Evolutionary conservation across 2,797 vertebrate species (phyloP).

Genomic region (Lagocephalus sceleratus): DNA sequence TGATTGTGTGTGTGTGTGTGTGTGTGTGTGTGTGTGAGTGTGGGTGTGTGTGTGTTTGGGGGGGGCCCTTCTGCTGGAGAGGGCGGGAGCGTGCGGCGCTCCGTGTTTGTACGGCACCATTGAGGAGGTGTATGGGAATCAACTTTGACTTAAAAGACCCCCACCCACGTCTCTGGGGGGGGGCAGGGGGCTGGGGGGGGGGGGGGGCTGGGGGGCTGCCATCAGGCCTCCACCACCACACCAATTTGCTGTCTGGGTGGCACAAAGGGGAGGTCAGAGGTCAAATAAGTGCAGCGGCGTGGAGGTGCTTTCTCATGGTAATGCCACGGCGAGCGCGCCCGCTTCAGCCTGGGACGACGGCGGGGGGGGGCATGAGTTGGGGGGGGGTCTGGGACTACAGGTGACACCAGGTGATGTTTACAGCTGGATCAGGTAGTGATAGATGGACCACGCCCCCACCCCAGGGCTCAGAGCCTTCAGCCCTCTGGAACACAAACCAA

Average conservation of each 20-base stretch:
- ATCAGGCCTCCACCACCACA: constrained; percentile 56
- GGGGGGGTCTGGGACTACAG: too few relatives aligned
- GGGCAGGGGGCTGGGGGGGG: too few relatives aligned
- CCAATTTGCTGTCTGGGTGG: constrained; percentile 83
- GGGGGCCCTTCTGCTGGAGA: constrained; percentile 75
- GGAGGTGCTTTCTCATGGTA: constrained; percentile 84
- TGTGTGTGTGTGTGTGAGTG: too few relatives aligned
- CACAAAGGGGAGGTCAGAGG: constrained; percentile 82
- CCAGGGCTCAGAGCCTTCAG: too few relatives aligned
- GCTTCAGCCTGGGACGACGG: constrained; percentile 24
- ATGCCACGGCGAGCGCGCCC: constrained; percentile 67
- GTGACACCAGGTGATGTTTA: too few relatives aligned
- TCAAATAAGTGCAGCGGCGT: constrained; percentile 84
- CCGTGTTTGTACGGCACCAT: constrained; percentile 35
- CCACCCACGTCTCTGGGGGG: background rate
- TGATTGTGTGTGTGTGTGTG: too few relatives aligned
- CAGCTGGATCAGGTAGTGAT: too few relatives aligned
- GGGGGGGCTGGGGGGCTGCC: too few relatives aligned
- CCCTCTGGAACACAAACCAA: too few relatives aligned
- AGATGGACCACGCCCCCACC: too few relatives aligned
- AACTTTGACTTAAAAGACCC: constrained; percentile 65
- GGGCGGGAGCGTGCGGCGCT: constrained; percentile 72
- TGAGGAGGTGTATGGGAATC: constrained; percentile 56
- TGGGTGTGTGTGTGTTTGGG: too few relatives aligned
- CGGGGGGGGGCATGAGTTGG: background rate